Evolutionary conservation across 2,797 vertebrate genomes (phyloP).

Genomic region (Bucorvus abyssinicus): DNA sequence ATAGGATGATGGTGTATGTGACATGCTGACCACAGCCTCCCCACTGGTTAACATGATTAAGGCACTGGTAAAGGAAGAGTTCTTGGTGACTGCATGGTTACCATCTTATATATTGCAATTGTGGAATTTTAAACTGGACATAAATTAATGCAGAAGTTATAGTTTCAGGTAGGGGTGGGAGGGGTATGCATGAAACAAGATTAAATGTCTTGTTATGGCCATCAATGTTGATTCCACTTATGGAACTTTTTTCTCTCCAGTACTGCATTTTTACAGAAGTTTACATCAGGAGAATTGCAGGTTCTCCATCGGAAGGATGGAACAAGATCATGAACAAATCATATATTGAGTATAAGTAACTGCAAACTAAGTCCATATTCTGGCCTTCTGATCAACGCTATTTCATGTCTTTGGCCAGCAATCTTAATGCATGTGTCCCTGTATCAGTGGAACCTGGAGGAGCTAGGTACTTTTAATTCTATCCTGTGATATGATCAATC

Average conservation of each 20-base stretch:
- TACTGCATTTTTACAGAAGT: neutral
- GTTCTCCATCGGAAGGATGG: neutral
- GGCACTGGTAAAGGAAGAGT: neutral
- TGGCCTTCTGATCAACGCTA: neutral
- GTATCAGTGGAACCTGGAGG: neutral
- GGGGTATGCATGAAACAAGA: neutral
- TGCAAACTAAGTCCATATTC: neutral
- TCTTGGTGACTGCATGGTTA: neutral
- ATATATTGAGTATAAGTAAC: neutral
- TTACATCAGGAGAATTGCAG: neutral
- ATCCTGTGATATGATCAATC: neutral
- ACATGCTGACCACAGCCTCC: conserved; percentile 40
- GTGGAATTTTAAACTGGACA: neutral
- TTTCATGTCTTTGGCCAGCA: neutral
- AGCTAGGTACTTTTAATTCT: neutral
- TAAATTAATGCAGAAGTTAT: neutral
- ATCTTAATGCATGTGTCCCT: neutral
- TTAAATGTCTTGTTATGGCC: neutral
- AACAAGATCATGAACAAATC: neutral
- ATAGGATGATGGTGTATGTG: conserved; percentile 35
- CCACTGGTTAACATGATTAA: conserved; percentile 15
- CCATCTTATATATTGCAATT: neutral
- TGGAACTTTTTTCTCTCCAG: neutral
- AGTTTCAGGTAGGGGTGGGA: neutral
- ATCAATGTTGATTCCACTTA: neutral